A percentile compares a stretch with the other conserved stretches of the same genome.
phyloP scores from a whole-genome alignment of 1,140 invertebrate genomes.

The Limonius californicus region DNA sequence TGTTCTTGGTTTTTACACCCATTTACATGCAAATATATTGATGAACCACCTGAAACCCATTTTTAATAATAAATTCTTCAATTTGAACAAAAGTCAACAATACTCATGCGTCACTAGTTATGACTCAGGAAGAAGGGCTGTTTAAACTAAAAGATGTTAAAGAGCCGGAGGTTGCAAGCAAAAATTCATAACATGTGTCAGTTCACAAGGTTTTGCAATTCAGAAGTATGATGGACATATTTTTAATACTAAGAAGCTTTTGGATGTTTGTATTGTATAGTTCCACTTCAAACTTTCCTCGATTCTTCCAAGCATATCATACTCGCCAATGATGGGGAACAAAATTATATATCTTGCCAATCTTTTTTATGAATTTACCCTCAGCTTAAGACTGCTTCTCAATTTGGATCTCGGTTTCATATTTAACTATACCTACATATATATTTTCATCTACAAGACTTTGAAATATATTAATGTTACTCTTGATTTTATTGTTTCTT shows the following conservation, averaged over 20 bases:
- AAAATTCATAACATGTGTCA: neutral
- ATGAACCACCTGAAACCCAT: slow-evolving; percentile 49
- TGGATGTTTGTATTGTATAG: slow-evolving; percentile 6
- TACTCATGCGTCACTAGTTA: neutral
- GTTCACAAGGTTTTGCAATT: neutral
- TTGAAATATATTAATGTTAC: slow-evolving; percentile 25
- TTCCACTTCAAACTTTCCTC: slow-evolving; percentile 1
- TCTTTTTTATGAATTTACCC: slow-evolving; percentile 26
- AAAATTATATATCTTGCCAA: slow-evolving; percentile 32
- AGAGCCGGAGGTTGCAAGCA: neutral
- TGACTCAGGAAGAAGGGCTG: slow-evolving; percentile 1
- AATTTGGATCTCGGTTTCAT: slow-evolving; percentile 30
- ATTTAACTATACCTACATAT: slow-evolving; percentile 19
- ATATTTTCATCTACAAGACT: slow-evolving; percentile 15
- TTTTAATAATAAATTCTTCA: slow-evolving; percentile 38
- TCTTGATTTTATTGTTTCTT: slow-evolving; percentile 16
- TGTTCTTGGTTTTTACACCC: slow-evolving; percentile 63
- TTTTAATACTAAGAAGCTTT: slow-evolving; percentile 11
- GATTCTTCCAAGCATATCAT: slow-evolving; percentile 24
- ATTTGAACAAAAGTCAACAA: neutral
- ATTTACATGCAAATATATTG: slow-evolving; percentile 67
- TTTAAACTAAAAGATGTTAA: neutral
- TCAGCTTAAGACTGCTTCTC: slow-evolving; percentile 37
- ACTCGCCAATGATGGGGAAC: slow-evolving; percentile 17
- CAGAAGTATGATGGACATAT: neutral